These are phyloP conservation scores for Peromyscus maniculatus DNA, from an alignment of 2,113 vertebrate genomes.

Conservation along the genomic window DNA sequence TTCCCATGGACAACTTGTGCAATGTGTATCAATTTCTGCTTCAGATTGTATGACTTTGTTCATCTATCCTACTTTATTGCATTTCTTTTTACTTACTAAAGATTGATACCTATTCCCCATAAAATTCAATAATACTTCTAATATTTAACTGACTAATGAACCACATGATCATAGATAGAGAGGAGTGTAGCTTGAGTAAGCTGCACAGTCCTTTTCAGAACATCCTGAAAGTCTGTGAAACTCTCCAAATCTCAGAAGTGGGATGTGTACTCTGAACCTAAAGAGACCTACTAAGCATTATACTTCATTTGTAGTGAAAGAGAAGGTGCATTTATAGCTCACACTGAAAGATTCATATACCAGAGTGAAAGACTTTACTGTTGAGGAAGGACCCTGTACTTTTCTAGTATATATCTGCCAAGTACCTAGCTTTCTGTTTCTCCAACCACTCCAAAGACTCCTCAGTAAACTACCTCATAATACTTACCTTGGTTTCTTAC, in stretches of 20 bases:
- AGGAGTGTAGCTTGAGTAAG: neutral
- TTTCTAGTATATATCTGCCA: neutral
- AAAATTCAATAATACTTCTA: neutral
- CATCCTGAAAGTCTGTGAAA: neutral
- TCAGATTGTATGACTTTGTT: neutral
- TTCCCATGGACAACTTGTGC: neutral
- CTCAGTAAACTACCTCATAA: neutral
- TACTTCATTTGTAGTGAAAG: neutral
- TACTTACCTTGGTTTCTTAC: neutral
- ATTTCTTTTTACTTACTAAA: neutral
- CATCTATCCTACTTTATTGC: neutral
- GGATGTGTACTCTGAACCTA: neutral
- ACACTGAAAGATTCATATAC: neutral
- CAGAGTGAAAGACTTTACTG: neutral
- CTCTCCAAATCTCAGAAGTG: neutral
- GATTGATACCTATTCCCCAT: neutral
- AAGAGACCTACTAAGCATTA: neutral
- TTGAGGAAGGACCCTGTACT: neutral
- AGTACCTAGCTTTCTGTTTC: neutral
- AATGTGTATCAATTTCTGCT: neutral
- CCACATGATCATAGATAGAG: neutral
- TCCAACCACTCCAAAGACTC: neutral
- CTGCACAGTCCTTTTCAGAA: neutral
- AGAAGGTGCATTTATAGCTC: neutral
- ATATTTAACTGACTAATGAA: neutral